Evolutionary conservation across 1,140 invertebrate genomes (phyloP), one percentile per base, ranked within the genome.

Genomic region (Sarcophaga bullata): DNA sequence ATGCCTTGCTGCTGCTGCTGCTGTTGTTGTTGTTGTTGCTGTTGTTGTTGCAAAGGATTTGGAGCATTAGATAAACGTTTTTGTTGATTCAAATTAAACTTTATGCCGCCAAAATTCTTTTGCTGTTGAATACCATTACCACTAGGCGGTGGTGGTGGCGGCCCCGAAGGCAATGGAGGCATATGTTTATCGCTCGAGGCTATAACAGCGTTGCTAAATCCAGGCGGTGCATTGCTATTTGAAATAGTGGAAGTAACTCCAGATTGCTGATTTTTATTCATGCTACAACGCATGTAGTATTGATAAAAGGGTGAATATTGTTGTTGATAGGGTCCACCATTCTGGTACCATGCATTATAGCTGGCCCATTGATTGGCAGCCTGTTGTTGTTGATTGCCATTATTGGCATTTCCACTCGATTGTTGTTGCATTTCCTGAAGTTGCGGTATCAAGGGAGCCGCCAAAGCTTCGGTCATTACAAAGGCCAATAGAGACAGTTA

Each of bases 41-140:
- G 17, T 4, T 68, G 87, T 84, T 85, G 85, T 75, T 86, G 87
- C 37, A 90, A 82, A 3, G 88, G 89, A 84, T 89, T 90, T 8
- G 86, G 86, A 0, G 85, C 86, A 83, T 85, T 86, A 8, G 86
- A 85, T 82, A 88, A 86, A 73, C 87, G 85, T 80, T 90, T 88
- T 19, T 87, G 88, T 54, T 80, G 83, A 86, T 90, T 90, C 47
- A 90, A 88, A 85, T 90, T 90, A 73, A 90, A 90, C 11, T 87
- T 85, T 58, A 90, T 90, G 73, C 88, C 88, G 25, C 89, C 89
- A 81, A 90, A 90, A 75, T 85, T 85, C 37, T 86, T 84, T 52
- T 84, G 82, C 8, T 85, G 84, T 11, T 84, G 85, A 5, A 84
- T 83, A 75, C 83, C 83, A 68, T 80, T 10, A 19, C 82, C 78